Evolutionary conservation across 1,140 invertebrate species (phyloP).

Genomic region (Antheraea mylitta): DNA sequence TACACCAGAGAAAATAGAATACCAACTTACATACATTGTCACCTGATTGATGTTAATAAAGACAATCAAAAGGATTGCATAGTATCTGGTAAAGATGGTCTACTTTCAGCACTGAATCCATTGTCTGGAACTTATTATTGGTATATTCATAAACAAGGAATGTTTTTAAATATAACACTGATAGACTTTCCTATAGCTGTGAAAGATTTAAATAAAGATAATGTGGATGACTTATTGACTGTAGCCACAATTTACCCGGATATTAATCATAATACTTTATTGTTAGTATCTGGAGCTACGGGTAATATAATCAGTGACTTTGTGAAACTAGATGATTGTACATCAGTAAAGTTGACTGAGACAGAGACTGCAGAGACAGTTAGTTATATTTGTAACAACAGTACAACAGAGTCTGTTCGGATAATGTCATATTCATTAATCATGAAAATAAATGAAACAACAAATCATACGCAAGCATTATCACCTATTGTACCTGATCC

Average conservation of each 20-base stretch:
- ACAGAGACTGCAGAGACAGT: slow-evolving; percentile 50
- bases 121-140: slow-evolving; percentile 83
- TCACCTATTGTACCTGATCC: slow-evolving; percentile 43
- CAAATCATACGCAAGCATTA: slow-evolving; percentile 61
- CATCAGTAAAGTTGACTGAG: slow-evolving; percentile 62
- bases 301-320: slow-evolving; percentile 80
- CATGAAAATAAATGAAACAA: slow-evolving; percentile 55
- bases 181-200: slow-evolving; percentile 85
- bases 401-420: slow-evolving; percentile 60
- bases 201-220: slow-evolving; percentile 85
- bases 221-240: slow-evolving; percentile 83
- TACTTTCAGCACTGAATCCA: slow-evolving; percentile 84
- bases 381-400: slow-evolving; percentile 77
- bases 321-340: slow-evolving; percentile 75
- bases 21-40: slow-evolving; percentile 85
- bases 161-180: slow-evolving; percentile 70
- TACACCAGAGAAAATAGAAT: slow-evolving; percentile 81
- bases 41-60: slow-evolving; percentile 83
- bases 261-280: slow-evolving; percentile 79
- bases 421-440: slow-evolving; percentile 44
- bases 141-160: slow-evolving; percentile 80
- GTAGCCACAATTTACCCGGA: slow-evolving; percentile 75
- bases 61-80: slow-evolving; percentile 87
- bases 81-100: slow-evolving; percentile 83
- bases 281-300: slow-evolving; percentile 82